A percentile compares a stretch with the other conserved stretches of the same genome.
phyloP scores from a whole-genome alignment of 1,140 invertebrate genomes.

The Diabrotica virgifera region DNA sequence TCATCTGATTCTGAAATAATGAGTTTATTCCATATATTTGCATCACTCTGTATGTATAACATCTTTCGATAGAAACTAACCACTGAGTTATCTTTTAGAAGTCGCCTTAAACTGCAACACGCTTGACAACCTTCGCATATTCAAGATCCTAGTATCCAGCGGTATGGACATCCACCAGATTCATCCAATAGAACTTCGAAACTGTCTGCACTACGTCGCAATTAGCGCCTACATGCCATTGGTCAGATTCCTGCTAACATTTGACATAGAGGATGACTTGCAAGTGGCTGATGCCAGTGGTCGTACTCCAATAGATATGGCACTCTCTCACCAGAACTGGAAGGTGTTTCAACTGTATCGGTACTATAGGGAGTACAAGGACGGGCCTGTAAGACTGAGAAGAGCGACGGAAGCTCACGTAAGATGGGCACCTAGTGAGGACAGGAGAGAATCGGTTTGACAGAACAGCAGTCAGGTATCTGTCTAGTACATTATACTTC shows the following conservation, averaged over 20 bases:
- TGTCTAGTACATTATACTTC: too few species aligned
- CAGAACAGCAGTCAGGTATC: too few species aligned
- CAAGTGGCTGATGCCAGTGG: background rate
- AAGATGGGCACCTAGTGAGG: too few species aligned
- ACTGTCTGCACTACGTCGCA: conserved; percentile 10
- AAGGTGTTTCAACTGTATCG: background rate
- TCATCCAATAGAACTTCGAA: conserved; percentile 3
- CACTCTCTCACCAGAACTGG: background rate
- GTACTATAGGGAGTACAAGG: background rate
- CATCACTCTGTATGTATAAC: background rate
- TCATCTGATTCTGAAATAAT: too few species aligned
- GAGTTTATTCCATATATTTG: too few species aligned
- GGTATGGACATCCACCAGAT: background rate
- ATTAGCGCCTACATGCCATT: conserved; percentile 7
- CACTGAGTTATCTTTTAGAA: background rate
- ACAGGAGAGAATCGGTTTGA: too few species aligned
- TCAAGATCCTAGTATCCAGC: background rate
- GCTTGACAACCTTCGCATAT: background rate
- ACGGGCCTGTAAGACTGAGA: too few species aligned
- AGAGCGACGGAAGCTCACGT: too few species aligned
- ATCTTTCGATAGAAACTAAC: background rate
- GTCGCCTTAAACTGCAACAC: background rate
- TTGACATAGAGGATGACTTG: background rate
- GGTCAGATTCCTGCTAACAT: background rate
- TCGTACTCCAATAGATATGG: background rate